Evolutionary conservation across 2,797 vertebrate species (phyloP).

Genomic region (Prionace glauca): DNA sequence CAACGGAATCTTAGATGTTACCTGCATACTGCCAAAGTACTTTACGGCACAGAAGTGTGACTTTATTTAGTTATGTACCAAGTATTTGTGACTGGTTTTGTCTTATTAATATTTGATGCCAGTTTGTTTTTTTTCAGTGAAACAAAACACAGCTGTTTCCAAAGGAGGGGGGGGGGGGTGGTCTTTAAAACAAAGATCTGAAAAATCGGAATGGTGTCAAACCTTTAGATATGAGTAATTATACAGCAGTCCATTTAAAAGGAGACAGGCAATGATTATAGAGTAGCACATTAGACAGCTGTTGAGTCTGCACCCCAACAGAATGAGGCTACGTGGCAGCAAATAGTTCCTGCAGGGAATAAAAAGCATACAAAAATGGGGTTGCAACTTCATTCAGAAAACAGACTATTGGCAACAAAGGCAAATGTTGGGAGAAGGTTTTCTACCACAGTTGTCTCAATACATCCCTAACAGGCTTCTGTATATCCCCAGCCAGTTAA

Average conservation of each 20-base stretch:
- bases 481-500: neutral
- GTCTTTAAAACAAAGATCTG: constrained; percentile 24
- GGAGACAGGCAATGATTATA: constrained; percentile 29
- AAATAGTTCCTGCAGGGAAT: neutral
- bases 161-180: too few relatives aligned
- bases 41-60: neutral
- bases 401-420: neutral
- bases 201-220: constrained; percentile 4
- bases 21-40: neutral
- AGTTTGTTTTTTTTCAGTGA: constrained; percentile 1
- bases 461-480: neutral
- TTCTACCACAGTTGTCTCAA: neutral
- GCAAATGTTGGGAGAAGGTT: too few relatives aligned
- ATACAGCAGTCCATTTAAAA: constrained; percentile 7
- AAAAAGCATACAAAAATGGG: neutral
- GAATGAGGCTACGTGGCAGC: neutral
- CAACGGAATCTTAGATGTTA: neutral
- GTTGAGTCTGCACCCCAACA: neutral
- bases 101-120: neutral
- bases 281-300: neutral
- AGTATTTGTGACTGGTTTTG: neutral
- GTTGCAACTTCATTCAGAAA: neutral
- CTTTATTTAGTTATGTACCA: neutral
- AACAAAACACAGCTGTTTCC: neutral
- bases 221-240: constrained; percentile 36